These are phyloP conservation scores for Cirrhinus molitorella DNA, from an alignment of 2,797 vertebrate genomes.

Conservation along the genomic window DNA sequence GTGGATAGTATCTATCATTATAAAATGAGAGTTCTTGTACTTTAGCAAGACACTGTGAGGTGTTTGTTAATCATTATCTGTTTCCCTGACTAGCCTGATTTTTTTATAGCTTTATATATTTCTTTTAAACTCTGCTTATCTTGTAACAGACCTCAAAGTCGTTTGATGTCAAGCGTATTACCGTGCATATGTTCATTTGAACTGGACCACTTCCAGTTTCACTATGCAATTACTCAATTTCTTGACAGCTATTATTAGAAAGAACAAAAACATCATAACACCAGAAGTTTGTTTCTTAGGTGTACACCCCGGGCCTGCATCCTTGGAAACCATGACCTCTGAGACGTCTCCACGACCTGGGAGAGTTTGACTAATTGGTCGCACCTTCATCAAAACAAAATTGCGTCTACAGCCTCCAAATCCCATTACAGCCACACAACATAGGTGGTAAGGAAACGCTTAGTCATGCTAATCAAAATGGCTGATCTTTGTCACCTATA, in stretches of 20 bases:
- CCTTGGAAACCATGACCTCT: conserved; percentile 36
- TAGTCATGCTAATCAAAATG: conserved; percentile 70
- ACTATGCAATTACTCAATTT: neutral
- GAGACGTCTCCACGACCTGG: conserved; percentile 43
- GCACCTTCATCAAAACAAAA: conserved; percentile 60
- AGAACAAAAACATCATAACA: neutral
- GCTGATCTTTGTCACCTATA: conserved; percentile 61
- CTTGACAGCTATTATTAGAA: neutral
- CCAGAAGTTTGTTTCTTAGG: conserved; percentile 40
- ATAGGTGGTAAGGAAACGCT: conserved; percentile 54
- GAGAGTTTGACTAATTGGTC: conserved; percentile 51
- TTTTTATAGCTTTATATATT: conserved; percentile 25
- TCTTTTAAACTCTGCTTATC: neutral
- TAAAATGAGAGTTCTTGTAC: conserved; percentile 10
- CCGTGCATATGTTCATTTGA: neutral
- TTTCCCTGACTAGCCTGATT: neutral
- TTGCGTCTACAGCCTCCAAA: conserved; percentile 15
- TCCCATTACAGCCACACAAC: conserved; percentile 23
- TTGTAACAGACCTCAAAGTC: neutral
- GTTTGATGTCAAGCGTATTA: neutral
- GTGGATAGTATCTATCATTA: neutral
- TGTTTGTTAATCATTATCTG: conserved; percentile 42
- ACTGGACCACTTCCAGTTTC: conserved; percentile 7
- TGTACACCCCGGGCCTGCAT: conserved; percentile 31
- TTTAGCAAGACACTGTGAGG: neutral